These are phyloP conservation scores for Patiria pectinifera DNA, from an alignment of 53 echinoderm and acorn worm genomes.

Conservation along the genomic window DNA sequence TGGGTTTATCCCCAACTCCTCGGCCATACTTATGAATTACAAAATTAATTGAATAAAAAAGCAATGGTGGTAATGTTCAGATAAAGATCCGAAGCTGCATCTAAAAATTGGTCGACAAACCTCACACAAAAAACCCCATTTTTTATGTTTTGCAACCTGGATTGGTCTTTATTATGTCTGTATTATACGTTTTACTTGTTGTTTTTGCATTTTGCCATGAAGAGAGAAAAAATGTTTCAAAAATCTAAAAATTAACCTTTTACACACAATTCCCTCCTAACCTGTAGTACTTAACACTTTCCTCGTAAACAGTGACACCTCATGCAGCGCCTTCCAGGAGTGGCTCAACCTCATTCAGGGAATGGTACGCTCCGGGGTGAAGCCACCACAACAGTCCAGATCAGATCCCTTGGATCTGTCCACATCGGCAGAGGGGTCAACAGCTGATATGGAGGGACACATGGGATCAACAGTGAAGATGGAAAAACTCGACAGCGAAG, in stretches of 20 bases:
- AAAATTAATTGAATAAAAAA: too few species aligned
- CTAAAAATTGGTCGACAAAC: too few species aligned
- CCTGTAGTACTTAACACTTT: background rate
- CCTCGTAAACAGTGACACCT: constrained; percentile 10
- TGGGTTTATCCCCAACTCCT: too few species aligned
- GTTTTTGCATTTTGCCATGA: too few species aligned
- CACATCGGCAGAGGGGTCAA: constrained; percentile 43
- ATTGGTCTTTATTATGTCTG: too few species aligned
- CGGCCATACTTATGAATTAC: too few species aligned
- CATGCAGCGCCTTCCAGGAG: constrained; percentile 5
- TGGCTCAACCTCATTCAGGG: constrained; percentile 38
- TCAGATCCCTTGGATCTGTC: constrained; percentile 61
- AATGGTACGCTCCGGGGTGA: constrained; percentile 50
- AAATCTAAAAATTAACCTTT: background rate
- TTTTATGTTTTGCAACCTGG: too few species aligned
- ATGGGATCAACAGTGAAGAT: background rate
- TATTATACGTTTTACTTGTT: too few species aligned
- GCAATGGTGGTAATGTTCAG: too few species aligned
- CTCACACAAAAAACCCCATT: too few species aligned
- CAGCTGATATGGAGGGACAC: background rate
- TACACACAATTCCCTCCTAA: background rate
- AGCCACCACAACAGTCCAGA: constrained; percentile 30
- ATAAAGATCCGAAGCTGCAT: too few species aligned
- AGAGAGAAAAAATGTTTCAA: background rate
- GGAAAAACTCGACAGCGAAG: background rate